Base-by-base conservation (phyloP, 2,797 vertebrate species). In the Pseudomugil gertrudae region DNA sequence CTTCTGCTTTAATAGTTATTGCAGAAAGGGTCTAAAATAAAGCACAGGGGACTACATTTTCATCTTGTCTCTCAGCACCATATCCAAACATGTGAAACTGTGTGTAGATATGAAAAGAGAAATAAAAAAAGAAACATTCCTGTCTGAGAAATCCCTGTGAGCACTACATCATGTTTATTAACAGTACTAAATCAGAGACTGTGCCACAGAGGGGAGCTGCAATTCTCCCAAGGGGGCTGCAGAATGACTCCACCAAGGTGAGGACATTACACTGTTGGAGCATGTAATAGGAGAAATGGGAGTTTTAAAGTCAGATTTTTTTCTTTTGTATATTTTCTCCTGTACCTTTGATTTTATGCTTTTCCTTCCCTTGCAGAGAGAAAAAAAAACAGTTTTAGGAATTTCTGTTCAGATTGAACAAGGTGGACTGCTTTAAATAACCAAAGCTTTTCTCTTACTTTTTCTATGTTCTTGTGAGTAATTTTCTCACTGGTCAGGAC, bases 81-180 rank as follows among this genome's bases (percentile, higher is more conserved):
- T 73, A 78, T 76, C 80, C 77, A 86, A 91, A 88, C 76, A 76
- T 73, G 74, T 69, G 77, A 85, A 82, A 83, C 66, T 75, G 55
- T 68, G 80, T 77, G 67, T 80, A 80, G 72, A 75, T 76, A 82
- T 82, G 77, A 90, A 87, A 85, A 86, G 76, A 66, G 74, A 50
- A 30, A 30, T 3, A 35, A 66, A 85, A 56, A 86, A 88, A 84
- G 83, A 87, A 90, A 88, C 85, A 87, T 90, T 91, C 83, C 86
- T 91, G 93, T 92, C 90, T 11, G 57, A 78, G 70, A 80, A 90
- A 90, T 93, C 66, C n/a, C 76, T 87, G 83, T 86, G 71, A 86
- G 87, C 88, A 82, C 80, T 93, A 92, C 74, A 93, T 94, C 92
- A 93, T 85, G 80, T 93, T 94, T 93, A 94, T 94, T 93, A 93